Conservation (phyloP, 2,888 invertebrate species). For the Drosophila birchii region DNA sequence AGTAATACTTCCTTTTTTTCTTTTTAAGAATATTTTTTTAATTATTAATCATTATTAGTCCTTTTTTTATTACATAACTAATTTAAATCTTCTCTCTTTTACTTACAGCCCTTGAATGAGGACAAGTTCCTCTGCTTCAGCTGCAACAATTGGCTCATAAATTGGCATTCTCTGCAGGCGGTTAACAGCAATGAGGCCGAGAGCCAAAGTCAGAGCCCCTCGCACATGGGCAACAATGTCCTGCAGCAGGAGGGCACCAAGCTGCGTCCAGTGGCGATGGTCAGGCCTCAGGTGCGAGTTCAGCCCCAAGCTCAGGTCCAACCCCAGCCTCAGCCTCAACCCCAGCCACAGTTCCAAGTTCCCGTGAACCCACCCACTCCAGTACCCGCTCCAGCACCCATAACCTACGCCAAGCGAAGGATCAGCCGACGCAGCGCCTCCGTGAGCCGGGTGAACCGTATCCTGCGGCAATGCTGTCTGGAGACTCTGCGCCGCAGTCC, state of each 20-base stretch:
- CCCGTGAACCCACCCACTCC: slow-evolving; percentile 16
- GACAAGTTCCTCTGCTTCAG: slow-evolving; percentile 85
- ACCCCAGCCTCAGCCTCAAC: background rate
- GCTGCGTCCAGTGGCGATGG: slow-evolving; percentile 63
- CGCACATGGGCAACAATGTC: slow-evolving; percentile 78
- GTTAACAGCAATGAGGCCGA: slow-evolving; percentile 83
- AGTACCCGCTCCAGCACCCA: slow-evolving; percentile 26
- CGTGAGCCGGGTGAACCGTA: slow-evolving; percentile 47
- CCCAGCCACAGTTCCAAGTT: slow-evolving; percentile 7
- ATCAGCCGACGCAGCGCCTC: slow-evolving; percentile 43
- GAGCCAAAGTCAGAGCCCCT: slow-evolving; percentile 78
- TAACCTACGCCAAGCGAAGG: slow-evolving; percentile 58
- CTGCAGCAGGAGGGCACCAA: slow-evolving; percentile 66
- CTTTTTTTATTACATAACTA: background rate
- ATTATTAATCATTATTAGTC: background rate
- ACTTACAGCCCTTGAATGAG: slow-evolving; percentile 83
- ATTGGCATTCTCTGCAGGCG: slow-evolving; percentile 84
- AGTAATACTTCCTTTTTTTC: too few species aligned
- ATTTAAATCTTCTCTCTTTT: background rate
- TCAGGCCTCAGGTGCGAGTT: slow-evolving; percentile 57
- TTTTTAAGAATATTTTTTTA: background rate
- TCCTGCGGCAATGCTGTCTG: slow-evolving; percentile 67
- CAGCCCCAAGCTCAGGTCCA: slow-evolving; percentile 24
- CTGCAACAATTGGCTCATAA: slow-evolving; percentile 85
- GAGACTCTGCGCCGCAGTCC: slow-evolving; percentile 26